Evolutionary conservation across 2,113 vertebrate genomes (phyloP).

Genomic region (Leptocoma aspasia): DNA sequence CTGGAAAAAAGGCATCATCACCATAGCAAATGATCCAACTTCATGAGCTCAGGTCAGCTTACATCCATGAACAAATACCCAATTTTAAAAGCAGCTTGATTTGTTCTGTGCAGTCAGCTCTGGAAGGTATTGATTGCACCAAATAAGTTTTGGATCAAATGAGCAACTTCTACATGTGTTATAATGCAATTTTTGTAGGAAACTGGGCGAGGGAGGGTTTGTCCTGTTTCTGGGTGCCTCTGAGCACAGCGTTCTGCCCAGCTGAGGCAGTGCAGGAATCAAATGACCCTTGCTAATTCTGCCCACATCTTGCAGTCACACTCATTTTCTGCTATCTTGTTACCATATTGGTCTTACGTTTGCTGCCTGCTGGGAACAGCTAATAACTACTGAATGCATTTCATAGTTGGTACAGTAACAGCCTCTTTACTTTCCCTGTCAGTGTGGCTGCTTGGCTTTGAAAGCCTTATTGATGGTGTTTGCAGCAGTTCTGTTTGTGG

Average conservation of each 20-base stretch:
- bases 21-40: slow-evolving; percentile 26
- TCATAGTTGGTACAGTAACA: slow-evolving; percentile 4
- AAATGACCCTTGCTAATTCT: slow-evolving; percentile 20
- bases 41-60: slow-evolving; percentile 12
- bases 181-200: background rate
- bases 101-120: background rate
- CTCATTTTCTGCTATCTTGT: slow-evolving; percentile 39
- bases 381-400: slow-evolving; percentile 23
- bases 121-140: background rate
- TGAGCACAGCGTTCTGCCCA: background rate
- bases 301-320: background rate
- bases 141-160: background rate
- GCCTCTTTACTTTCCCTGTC: background rate
- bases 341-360: slow-evolving; percentile 15
- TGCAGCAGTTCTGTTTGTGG: slow-evolving; percentile 12
- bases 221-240: background rate
- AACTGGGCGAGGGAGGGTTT: background rate
- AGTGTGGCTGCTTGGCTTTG: background rate
- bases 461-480: slow-evolving; percentile 41
- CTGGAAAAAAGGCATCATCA: slow-evolving; percentile 40
- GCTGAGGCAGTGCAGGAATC: background rate
- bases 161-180: background rate
- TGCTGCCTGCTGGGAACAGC: slow-evolving; percentile 37
- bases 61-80: background rate
- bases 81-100: background rate